phyloP scores from a whole-genome alignment of 2,888 invertebrate genomes.

The Melipona beecheii region DNA sequence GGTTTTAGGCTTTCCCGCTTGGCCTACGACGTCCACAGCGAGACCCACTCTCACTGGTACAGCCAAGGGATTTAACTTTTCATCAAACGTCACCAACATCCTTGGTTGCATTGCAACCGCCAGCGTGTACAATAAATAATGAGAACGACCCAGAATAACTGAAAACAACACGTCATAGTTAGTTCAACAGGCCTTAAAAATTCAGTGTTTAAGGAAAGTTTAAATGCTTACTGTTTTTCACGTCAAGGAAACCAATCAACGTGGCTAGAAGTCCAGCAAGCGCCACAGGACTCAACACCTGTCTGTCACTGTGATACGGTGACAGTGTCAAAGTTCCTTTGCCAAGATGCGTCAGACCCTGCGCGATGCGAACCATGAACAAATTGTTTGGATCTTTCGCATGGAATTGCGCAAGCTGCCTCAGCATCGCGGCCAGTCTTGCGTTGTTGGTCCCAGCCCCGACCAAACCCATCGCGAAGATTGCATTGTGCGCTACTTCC shows the following conservation, averaged over 20 bases:
- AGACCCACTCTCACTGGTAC: conserved; percentile 96
- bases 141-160: conserved; percentile 97
- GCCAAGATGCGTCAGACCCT: conserved; percentile 98
- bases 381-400: conserved; percentile 98
- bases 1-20: conserved; percentile 99
- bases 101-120: conserved; percentile 99
- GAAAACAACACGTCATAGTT: conserved; percentile 72
- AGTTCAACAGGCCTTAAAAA: neutral
- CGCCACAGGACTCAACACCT: conserved; percentile 97
- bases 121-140: conserved; percentile 97
- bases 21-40: conserved; percentile 99
- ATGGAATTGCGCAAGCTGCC: conserved; percentile 98
- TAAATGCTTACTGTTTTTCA: conserved; percentile 93
- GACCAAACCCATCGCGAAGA: conserved; percentile 99
- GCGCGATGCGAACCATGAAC: conserved; percentile 98
- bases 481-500: conserved; percentile 99
- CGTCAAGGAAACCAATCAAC: conserved; percentile 97
- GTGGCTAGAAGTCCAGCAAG: conserved; percentile 98
- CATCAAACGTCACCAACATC: conserved; percentile 99
- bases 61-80: conserved; percentile 96
- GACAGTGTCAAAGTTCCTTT: conserved; percentile 99
- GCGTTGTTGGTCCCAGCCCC: conserved; percentile 95
- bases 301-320: conserved; percentile 98
- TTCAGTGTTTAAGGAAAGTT: neutral
- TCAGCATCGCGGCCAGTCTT: conserved; percentile 97